phyloP scores from a whole-genome alignment of 2,113 vertebrate species.

The Vimba vimba region DNA sequence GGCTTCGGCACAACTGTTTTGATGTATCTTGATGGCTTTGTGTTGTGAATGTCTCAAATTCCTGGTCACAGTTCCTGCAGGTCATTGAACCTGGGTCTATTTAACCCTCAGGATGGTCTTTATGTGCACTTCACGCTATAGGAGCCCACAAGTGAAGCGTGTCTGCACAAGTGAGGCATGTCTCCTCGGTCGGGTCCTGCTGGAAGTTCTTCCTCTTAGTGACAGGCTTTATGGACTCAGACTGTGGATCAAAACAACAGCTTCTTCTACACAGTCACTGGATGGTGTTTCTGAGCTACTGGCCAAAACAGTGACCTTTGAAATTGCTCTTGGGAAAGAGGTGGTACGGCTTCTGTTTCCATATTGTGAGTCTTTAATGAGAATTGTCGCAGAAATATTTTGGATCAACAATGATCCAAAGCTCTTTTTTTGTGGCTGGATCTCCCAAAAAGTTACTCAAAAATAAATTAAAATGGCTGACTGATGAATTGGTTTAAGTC shows the following conservation, averaged over 20 bases:
- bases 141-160: slow-evolving; percentile 47
- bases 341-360: slow-evolving; percentile 10
- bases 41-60: slow-evolving; percentile 48
- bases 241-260: slow-evolving; percentile 40
- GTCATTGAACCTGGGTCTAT: slow-evolving; percentile 39
- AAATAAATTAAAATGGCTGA: neutral
- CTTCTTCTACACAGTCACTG: slow-evolving; percentile 25
- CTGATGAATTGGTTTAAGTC: neutral
- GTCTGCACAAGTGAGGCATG: slow-evolving; percentile 39
- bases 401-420: neutral
- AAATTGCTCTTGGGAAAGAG: slow-evolving; percentile 29
- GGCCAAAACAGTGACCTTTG: slow-evolving; percentile 48
- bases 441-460: neutral
- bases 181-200: slow-evolving; percentile 19
- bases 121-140: slow-evolving; percentile 46
- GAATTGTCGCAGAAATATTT: neutral
- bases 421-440: neutral
- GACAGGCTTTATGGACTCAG: slow-evolving; percentile 32
- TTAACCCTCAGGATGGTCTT: slow-evolving; percentile 42
- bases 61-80: slow-evolving; percentile 53
- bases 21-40: slow-evolving; percentile 41
- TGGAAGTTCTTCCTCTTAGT: slow-evolving; percentile 40
- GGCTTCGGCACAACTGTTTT: slow-evolving; percentile 18
- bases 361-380: slow-evolving; percentile 8
- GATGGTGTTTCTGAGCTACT: slow-evolving; percentile 40